Conservation (phyloP, 1,140 invertebrate genomes). For the Dendroctonus valens region DNA sequence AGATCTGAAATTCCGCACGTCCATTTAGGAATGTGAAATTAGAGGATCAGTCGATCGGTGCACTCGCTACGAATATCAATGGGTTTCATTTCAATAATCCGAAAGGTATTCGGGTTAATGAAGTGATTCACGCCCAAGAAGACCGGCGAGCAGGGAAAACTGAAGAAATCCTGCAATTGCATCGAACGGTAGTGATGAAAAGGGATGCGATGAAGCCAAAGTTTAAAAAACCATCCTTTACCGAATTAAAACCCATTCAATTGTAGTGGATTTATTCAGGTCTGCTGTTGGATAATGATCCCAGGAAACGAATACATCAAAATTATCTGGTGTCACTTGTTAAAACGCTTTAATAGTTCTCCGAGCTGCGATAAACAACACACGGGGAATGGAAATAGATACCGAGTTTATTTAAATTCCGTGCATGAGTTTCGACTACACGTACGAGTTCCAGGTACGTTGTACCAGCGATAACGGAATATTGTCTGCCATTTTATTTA, state of each 20-base stretch:
- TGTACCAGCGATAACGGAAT: conserved; percentile 22
- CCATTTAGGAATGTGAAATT: conserved; percentile 13
- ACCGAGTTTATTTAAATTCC: conserved; percentile 13
- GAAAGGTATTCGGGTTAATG: conserved; percentile 15
- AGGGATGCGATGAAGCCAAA: no score
- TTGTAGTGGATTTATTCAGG: no score
- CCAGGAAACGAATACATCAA: no score
- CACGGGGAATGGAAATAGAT: conserved; percentile 9
- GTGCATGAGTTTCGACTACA: conserved; percentile 13
- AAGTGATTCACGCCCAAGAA: conserved; percentile 7
- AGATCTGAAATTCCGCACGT: no score
- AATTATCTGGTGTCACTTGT: no score
- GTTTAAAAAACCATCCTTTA: no score
- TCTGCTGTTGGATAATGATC: no score
- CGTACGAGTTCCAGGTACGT: conserved; percentile 13
- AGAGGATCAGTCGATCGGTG: conserved; percentile 10
- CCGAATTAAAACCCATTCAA: no score
- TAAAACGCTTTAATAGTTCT: neutral
- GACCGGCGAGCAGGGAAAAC: no score
- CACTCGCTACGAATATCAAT: conserved; percentile 3
- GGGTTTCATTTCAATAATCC: conserved; percentile 11
- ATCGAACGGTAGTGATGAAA: no score
- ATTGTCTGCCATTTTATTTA: conserved; percentile 25
- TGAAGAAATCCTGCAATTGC: no score
- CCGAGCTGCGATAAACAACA: conserved; percentile 6